Percentiles rank a stretch among this genome's conserved stretches.
Evolutionary conservation across 2,888 invertebrate genomes (phyloP).

Genomic region (Drosophila neutralis): DNA sequence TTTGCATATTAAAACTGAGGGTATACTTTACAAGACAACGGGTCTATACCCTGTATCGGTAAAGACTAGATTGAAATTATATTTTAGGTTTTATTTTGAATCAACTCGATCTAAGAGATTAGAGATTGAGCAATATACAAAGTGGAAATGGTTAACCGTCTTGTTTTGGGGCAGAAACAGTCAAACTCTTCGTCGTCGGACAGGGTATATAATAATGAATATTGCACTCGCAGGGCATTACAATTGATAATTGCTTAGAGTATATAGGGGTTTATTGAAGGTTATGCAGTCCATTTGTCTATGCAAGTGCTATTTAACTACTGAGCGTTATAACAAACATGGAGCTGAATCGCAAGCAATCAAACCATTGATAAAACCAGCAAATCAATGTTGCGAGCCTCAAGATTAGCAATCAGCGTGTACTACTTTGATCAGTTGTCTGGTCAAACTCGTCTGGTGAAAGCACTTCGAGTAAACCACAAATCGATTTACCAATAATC

Average conservation of each 20-base stretch:
- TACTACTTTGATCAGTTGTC: slow-evolving; percentile 11
- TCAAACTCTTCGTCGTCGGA: background rate
- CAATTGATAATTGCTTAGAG: slow-evolving; percentile 33
- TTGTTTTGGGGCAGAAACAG: background rate
- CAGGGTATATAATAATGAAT: slow-evolving; percentile 19
- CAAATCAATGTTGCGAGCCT: slow-evolving; percentile 4
- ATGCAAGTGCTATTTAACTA: background rate
- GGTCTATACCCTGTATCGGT: background rate
- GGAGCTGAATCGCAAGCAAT: slow-evolving; percentile 9
- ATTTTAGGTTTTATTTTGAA: background rate
- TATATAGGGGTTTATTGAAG: slow-evolving; percentile 23
- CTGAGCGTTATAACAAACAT: background rate
- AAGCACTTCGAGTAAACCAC: slow-evolving; percentile 21
- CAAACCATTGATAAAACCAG: slow-evolving; percentile 31
- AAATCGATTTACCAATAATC: slow-evolving; percentile 25
- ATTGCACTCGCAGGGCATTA: slow-evolving; percentile 4
- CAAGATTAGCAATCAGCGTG: slow-evolving; percentile 26
- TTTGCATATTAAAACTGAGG: slow-evolving; percentile 14
- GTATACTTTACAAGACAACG: background rate
- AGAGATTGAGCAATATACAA: background rate
- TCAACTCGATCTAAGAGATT: background rate
- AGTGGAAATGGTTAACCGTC: background rate
- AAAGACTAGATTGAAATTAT: background rate
- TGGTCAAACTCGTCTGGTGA: slow-evolving; percentile 43
- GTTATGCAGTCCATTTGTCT: slow-evolving; percentile 25